Conservation (phyloP, 37 sponge, comb jelly and placozoan species). For the Petrosia ficiformis region DNA sequence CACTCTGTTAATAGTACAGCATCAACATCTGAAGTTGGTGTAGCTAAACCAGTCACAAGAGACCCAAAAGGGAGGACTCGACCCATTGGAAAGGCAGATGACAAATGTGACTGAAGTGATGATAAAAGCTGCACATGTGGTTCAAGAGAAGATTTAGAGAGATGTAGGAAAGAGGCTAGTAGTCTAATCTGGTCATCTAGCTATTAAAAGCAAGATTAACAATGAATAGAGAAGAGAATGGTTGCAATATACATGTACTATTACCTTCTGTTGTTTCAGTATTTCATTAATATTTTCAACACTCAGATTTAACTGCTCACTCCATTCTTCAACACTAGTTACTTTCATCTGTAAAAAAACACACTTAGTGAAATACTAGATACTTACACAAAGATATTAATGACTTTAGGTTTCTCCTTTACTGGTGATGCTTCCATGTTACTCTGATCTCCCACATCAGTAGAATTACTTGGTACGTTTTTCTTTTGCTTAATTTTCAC, state of each 20-base stretch:
- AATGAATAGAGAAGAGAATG: not conserved
- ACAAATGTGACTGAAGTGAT: conserved; percentile 6
- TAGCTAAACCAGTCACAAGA: conserved; percentile 39
- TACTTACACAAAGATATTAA: no score
- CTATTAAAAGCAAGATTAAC: conserved; percentile 11
- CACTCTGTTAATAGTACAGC: conserved; percentile 38
- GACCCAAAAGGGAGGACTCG: conserved; percentile 56
- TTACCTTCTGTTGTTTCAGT: no score
- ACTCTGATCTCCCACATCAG: no score
- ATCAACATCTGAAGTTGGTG: conserved; percentile 55
- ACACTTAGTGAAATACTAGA: no score
- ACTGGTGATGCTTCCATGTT: no score
- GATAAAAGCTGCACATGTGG: conserved; percentile 4
- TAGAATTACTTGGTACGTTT: no score
- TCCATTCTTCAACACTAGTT: no score
- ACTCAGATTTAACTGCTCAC: no score
- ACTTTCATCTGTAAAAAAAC: no score
- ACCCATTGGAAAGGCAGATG: conserved; percentile 18
- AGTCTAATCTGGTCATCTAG: conserved; percentile 14
- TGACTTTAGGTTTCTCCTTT: no score
- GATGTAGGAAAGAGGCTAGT: not conserved
- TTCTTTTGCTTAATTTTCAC: not conserved
- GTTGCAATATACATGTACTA: no score
- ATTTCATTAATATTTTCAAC: no score
- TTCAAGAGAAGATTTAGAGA: not conserved